phyloP scores from a whole-genome alignment of 2,113 vertebrate species.

The Ailurus styani region DNA sequence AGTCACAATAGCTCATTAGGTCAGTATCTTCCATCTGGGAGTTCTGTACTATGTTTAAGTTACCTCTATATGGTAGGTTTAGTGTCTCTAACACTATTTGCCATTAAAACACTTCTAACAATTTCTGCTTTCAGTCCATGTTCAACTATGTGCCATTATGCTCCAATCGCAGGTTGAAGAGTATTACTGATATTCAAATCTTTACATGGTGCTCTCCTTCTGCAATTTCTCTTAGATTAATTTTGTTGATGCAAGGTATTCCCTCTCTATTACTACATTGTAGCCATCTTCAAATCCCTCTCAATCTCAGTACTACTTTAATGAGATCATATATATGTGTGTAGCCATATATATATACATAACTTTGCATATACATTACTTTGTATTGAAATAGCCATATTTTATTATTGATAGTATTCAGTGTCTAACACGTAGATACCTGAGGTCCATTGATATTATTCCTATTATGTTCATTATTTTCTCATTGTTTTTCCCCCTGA shows the following conservation, averaged over 20 bases:
- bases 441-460: not conserved
- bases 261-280: not conserved
- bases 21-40: not conserved
- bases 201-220: not conserved
- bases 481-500: not conserved
- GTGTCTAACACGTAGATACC: not conserved
- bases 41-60: not conserved
- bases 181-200: not conserved
- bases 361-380: not conserved
- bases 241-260: not conserved
- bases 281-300: not conserved
- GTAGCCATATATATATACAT: not conserved
- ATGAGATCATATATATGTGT: not conserved
- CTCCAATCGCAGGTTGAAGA: not conserved
- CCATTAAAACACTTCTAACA: not conserved
- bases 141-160: not conserved
- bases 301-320: not conserved
- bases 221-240: not conserved
- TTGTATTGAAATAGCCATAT: not conserved
- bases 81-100: too few relatives aligned
- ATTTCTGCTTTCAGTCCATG: not conserved
- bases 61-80: not conserved
- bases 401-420: not conserved
- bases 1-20: not conserved
- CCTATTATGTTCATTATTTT: not conserved